Base-by-base conservation (phyloP, 2,113 vertebrate species). In the Pantherophis guttatus region DNA sequence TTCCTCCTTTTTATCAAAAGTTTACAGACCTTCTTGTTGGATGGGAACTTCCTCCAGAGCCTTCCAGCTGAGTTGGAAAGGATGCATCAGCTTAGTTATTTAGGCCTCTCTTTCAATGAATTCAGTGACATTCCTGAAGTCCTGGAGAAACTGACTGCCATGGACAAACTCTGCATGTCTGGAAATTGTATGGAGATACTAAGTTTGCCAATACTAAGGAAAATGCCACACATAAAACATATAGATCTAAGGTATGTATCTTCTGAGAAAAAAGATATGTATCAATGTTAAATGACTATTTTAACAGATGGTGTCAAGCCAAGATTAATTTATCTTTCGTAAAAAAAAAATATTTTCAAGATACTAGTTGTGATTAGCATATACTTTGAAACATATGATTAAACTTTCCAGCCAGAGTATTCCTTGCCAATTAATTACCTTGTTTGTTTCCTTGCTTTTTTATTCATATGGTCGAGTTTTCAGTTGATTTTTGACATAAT, bases 111-210 rank as follows among this genome's bases (percentile, higher is more conserved):
- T 95, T 99, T 99, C 97, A 99, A 99, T 4, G 98, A 99, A 94
- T 99, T 99, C 97, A 96, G 95, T 55, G 96, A 97, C 95, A 97
- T 99, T 95, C 99, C 99, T 7, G 97, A 97, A 62, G 98, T 99
- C 17, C 95, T 99, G 96, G 99, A 99, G 97, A 98, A 98, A 70
- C 90, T 99, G 95, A 96, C 97, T 53, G 98, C 98, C 90, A 97
- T 99, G 98, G 99, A 99, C 96, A 99, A 98, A 93, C 98, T 99
- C 48, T 99, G 99, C 93, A 99, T 99, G 99, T 98, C 99, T 1
- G 99, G 99, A 92, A 99, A 99, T 96, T 98, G 97, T 95, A 88
- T 99, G 88, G 98, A 98, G 86, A 97, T 95, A 1, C 97, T 99
- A 87, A 95, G 95, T 58, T 97, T 99, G 23, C 98, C 98, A 95